phyloP scores from a whole-genome alignment of 1,140 invertebrate species.

The Harpegnathos saltator region DNA sequence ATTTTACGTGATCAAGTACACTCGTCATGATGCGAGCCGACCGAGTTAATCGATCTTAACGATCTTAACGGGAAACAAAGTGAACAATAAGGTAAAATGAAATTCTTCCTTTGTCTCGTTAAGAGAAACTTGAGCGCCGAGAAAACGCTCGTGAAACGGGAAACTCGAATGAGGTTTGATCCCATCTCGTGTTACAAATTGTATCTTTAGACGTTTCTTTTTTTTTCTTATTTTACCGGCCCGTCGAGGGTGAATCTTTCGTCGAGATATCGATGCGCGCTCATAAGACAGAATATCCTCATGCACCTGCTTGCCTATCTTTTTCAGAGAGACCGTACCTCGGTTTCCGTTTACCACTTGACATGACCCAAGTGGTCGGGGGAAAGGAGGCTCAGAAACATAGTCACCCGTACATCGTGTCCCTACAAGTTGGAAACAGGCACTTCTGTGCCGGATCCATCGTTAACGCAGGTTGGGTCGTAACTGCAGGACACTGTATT shows the following conservation, averaged over 20 bases:
- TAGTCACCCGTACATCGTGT: constrained; percentile 86
- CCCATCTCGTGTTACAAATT: background rate
- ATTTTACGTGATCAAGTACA: background rate
- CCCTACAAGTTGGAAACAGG: constrained; percentile 81
- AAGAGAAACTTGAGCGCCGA: background rate
- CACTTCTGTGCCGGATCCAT: constrained; percentile 88
- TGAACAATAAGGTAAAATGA: background rate
- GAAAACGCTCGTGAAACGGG: background rate
- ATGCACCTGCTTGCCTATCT: too few species aligned
- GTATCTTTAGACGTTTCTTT: background rate
- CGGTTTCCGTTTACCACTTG: constrained; percentile 2
- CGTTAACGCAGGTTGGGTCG: constrained; percentile 85
- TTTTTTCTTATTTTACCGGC: background rate
- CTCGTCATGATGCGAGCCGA: background rate
- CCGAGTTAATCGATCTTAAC: background rate
- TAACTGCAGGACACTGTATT: constrained; percentile 87
- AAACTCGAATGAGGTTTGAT: background rate
- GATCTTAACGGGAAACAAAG: background rate
- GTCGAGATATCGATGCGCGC: too few species aligned
- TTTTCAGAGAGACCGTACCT: constrained; percentile 36
- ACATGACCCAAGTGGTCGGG: constrained; percentile 80
- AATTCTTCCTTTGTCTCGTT: background rate
- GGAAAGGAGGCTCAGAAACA: constrained; percentile 81
- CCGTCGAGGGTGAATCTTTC: too few species aligned
- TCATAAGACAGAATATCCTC: too few species aligned